phyloP scores from a whole-genome alignment of 2,113 vertebrate genomes.

The Poeciliopsis occidentalis region DNA sequence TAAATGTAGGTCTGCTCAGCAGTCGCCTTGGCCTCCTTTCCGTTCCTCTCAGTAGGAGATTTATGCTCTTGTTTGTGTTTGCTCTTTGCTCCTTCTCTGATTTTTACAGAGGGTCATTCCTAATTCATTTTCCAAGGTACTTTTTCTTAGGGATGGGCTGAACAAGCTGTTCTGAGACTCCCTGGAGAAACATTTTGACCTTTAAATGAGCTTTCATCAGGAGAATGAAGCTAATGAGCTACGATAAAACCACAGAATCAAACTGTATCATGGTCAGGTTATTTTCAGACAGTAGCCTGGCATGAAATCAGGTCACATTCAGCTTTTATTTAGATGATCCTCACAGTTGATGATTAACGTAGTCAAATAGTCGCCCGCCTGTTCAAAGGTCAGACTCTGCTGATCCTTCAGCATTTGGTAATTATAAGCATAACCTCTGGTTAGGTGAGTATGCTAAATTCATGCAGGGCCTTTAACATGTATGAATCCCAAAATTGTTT shows the following conservation, averaged over 20 bases:
- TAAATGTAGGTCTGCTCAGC: not conserved
- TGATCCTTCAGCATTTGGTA: not conserved
- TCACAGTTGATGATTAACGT: constrained; percentile 68
- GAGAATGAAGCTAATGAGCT: not conserved
- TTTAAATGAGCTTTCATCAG: not conserved
- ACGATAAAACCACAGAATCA: not conserved
- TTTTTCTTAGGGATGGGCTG: not conserved
- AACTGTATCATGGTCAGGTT: not conserved
- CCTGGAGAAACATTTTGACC: not conserved
- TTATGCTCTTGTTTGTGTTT: constrained; percentile 17
- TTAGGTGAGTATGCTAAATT: not conserved
- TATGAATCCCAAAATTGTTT: not conserved
- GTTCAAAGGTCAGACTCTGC: constrained; percentile 34
- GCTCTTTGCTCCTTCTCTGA: not conserved
- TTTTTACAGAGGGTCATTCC: not conserved
- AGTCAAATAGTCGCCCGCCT: constrained; percentile 35
- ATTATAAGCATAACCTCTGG: not conserved
- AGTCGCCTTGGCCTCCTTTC: not conserved
- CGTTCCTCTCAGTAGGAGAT: not conserved
- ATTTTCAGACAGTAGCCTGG: not conserved
- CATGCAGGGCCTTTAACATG: too few relatives aligned
- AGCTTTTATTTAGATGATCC: constrained; percentile 10
- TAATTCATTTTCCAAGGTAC: not conserved
- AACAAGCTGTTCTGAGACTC: not conserved
- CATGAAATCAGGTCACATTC: not conserved